These are phyloP conservation scores for Thunnus maccoyii DNA, from an alignment of 2,113 vertebrate genomes.

Conservation along the genomic window DNA sequence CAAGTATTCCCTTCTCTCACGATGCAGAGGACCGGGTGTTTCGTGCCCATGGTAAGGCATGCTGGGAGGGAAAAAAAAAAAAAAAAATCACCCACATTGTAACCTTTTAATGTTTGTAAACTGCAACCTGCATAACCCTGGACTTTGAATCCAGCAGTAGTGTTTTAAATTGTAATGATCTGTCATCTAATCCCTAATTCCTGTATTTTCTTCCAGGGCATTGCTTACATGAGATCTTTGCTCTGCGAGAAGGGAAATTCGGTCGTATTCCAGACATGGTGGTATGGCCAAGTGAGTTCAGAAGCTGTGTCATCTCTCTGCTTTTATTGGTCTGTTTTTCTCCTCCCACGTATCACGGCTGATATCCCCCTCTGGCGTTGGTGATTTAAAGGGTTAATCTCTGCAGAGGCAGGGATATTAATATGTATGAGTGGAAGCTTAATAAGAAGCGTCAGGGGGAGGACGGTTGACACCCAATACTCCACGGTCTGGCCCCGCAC, in stretches of 20 bases:
- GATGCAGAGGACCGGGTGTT: constrained; percentile 95
- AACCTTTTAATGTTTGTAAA: background rate
- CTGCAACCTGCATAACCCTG: background rate
- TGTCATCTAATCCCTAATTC: constrained; percentile 35
- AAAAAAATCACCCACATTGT: background rate
- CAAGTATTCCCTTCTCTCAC: constrained; percentile 90
- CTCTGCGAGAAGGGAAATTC: constrained; percentile 95
- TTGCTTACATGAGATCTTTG: constrained; percentile 97
- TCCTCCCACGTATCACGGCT: constrained; percentile 44
- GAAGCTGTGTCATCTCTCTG: constrained; percentile 30
- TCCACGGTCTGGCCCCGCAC: constrained; percentile 56
- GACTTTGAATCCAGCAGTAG: background rate
- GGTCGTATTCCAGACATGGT: constrained; percentile 95
- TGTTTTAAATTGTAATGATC: background rate
- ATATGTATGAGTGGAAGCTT: constrained; percentile 84
- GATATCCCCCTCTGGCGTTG: constrained; percentile 32
- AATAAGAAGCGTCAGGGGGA: constrained; percentile 79
- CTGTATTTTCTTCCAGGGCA: constrained; percentile 88
- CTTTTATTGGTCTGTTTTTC: constrained; percentile 30
- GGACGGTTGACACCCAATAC: constrained; percentile 70
- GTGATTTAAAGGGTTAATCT: constrained; percentile 81
- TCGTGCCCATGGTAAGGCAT: constrained; percentile 92
- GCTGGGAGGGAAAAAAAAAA: background rate
- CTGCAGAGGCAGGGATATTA: constrained; percentile 74
- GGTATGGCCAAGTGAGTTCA: constrained; percentile 94